Evolutionary conservation across 30 jellyfish, hydroid and myxozoan species (phyloP), one percentile per base, ranked within the genome.

Genomic region (Nemopilema nomurai): DNA sequence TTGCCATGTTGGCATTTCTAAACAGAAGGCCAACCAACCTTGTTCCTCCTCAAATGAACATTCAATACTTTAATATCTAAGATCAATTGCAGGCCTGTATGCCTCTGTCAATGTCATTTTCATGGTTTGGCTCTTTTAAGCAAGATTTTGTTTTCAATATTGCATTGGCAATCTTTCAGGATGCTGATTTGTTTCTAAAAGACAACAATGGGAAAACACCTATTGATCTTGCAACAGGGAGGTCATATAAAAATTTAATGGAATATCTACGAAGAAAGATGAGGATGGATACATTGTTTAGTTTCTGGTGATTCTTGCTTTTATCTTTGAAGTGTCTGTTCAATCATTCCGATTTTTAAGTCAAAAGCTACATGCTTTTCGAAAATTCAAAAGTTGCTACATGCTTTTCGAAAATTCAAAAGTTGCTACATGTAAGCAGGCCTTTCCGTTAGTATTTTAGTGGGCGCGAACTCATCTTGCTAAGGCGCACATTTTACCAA

Each of bases 151-250:
- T 3, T 20, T 64, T 20, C 18, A 20, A 20, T 64, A 21, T 19
- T 3, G 18, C 8, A 19, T 63, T 17, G 8, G 52, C 9, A 41
- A 41, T 41, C 6, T 24, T 85, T 8, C 67, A 96, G 99, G 96
- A 90, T 41, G 78, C 77, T 27, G 99, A 96, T 65, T 57, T 90
- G 21, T 69, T 24, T 78, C 71, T 90, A 66, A 83, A 79, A 74
- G 99, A 96, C 85, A 87, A 79, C 71, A 96, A 96, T 69, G 97
- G 97, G 13, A 91, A 91, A 62, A 83, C 98, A 27, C 96, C 99
- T 1, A 27, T 91, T 16, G 99, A 96, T 66, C 85, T 96, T 76
- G 99, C 99, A 23, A 88, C 72, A 22, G 99, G 98, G 9, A 66
- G 98, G 79, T 96, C 91, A 8, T 96, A 95, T 68, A 87, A 85